phyloP scores from a whole-genome alignment of 2,113 vertebrate genomes.

The pig (Sus scrofa) region T2T-Sscrofa CM000819.6:128237501-128238000 shows the following conservation, averaged over 20 bases:
- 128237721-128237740: conserved; percentile 82
- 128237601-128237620: conserved; percentile 19
- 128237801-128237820: conserved; percentile 61
- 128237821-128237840: conserved; percentile 35
- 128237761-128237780: conserved; percentile 77
- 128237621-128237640: conserved; percentile 53
- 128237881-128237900: neutral
- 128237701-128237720: conserved; percentile 80
- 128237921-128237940: conserved; percentile 51
- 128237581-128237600: neutral
- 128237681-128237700: conserved; percentile 71
- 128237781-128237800: conserved; percentile 62
- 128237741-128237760: conserved; percentile 82
- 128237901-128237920: conserved; percentile 31
- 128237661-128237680: conserved; percentile 55
- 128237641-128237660: neutral
- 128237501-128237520: neutral
- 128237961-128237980: conserved; percentile 21
- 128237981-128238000: conserved; percentile 52
- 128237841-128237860: neutral
- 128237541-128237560: neutral
- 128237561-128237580: neutral
- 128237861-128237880: conserved; percentile 7
- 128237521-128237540: neutral
- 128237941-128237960: conserved; percentile 31